Evolutionary conservation across 2,888 invertebrate genomes (phyloP), one percentile per base, ranked within the genome.

Genomic region (Drosophila bunnanda): DNA sequence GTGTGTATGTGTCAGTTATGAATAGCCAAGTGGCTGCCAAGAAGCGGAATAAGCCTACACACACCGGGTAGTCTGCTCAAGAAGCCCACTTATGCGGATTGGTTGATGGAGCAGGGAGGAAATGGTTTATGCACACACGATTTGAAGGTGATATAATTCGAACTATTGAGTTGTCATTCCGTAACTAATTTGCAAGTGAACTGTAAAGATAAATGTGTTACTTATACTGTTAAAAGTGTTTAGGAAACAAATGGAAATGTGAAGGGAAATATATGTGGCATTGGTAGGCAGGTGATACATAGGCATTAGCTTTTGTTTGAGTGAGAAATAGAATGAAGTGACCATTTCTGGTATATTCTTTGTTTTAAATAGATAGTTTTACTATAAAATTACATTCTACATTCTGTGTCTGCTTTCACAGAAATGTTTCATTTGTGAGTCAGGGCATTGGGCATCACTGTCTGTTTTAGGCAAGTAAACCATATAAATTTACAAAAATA

Each of bases 11-110:
- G 74, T 68, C 75, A 64, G 86, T 86, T 86, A 86, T 86, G 86
- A 81, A 81, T 81, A 82, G 57, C 66, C 79, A 80, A 86, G 86
- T 81, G 86, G 68, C 68, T 80, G 76, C 39, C 81, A 83, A 72
- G 68, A 62, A 64, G 77, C 56, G 56, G 55, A 48, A 53, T 38
- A 32, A 12, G 53, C 44, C 58, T 41, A 56, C 34, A 44, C 55
- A 43, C 15, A 17, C 13, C 15, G 30, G 30, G 38, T 32, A n/a
- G 64, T 25, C 17, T 38, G 44, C 46, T 32, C 32, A 38, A 32
- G 62, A 38, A 32, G 22, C 32, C 62, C 60, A 46, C 62, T 46
- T 64, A 32, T 39, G 25, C 25, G 39, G 48, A 39, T 64, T 48
- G 64, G 15, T 25, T 48, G 38, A 39, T 64, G 64, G 65, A 38